A percentile compares a stretch with the other conserved stretches of the same genome.
phyloP scores from a whole-genome alignment of 2,113 vertebrate genomes.

The Microcebus murinus region DNA sequence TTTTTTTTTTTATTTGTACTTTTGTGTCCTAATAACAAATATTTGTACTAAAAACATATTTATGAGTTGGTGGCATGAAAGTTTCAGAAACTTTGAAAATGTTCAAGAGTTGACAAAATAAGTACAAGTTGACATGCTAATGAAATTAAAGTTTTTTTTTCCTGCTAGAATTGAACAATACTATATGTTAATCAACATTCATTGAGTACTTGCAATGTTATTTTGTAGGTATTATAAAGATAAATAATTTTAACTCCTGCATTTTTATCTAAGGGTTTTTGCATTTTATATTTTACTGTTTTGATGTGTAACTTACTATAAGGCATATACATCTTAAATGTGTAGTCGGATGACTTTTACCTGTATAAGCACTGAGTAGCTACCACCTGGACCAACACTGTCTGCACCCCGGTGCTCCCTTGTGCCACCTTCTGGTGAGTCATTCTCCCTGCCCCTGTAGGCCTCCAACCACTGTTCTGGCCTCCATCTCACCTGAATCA shows the following conservation, averaged over 20 bases:
- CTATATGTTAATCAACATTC: not conserved
- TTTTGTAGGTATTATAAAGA: not conserved
- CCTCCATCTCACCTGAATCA: too few species aligned
- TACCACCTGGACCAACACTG: rapidly evolving
- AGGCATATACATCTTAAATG: not conserved
- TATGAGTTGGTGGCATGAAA: not conserved
- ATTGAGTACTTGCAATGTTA: not conserved
- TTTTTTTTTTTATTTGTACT: not conserved
- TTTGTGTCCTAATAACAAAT: not conserved
- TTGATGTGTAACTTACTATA: not conserved
- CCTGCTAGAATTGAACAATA: not conserved
- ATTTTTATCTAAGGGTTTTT: not conserved
- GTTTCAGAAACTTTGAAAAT: slow-evolving; percentile 25
- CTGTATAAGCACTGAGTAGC: rapidly evolving
- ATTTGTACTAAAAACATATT: not conserved
- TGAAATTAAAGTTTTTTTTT: slow-evolving; percentile 19
- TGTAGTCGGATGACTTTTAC: not conserved
- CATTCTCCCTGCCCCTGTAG: not conserved
- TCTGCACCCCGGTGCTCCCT: not conserved
- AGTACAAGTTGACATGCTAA: not conserved
- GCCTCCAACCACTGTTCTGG: too few species aligned
- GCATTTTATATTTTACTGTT: not conserved
- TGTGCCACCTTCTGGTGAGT: not conserved
- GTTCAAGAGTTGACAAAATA: not conserved
- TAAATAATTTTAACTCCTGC: not conserved